Conservation (phyloP, 2,113 vertebrate species). For the Saguinus midas region DNA sequence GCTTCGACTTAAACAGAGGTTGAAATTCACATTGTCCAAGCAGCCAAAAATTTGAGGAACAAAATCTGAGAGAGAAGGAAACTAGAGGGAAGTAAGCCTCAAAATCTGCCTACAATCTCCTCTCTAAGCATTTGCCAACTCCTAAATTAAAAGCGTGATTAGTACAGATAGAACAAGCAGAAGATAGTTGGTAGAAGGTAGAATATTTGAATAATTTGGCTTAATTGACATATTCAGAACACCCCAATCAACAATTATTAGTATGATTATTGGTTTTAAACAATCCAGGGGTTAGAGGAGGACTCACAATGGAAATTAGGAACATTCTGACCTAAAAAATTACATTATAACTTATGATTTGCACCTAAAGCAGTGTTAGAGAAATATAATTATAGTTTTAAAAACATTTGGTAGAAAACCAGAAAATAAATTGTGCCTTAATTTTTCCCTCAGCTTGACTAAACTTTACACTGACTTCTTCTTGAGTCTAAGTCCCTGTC, state of each 20-base stretch:
- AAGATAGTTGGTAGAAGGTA: neutral
- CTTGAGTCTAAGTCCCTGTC: neutral
- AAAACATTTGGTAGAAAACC: neutral
- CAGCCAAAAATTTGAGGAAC: neutral
- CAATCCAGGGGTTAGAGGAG: neutral
- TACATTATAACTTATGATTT: neutral
- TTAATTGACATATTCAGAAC: neutral
- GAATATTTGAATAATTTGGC: neutral
- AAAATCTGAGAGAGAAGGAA: neutral
- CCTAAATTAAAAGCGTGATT: neutral
- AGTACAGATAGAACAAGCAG: neutral
- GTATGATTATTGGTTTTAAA: neutral
- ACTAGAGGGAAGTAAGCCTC: neutral
- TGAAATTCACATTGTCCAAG: neutral
- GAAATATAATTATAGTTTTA: neutral
- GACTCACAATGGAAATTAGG: neutral
- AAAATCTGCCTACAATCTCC: neutral
- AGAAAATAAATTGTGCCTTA: neutral
- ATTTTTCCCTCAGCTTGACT: neutral
- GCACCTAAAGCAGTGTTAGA: neutral
- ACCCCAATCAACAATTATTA: neutral
- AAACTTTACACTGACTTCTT: neutral
- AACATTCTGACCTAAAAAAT: neutral
- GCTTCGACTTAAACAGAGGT: neutral
- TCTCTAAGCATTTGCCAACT: neutral